A percentile compares a stretch with the other conserved stretches of the same genome.
Evolutionary conservation across 1,140 invertebrate species (phyloP).

Genomic region (Cotesia chilonis): DNA sequence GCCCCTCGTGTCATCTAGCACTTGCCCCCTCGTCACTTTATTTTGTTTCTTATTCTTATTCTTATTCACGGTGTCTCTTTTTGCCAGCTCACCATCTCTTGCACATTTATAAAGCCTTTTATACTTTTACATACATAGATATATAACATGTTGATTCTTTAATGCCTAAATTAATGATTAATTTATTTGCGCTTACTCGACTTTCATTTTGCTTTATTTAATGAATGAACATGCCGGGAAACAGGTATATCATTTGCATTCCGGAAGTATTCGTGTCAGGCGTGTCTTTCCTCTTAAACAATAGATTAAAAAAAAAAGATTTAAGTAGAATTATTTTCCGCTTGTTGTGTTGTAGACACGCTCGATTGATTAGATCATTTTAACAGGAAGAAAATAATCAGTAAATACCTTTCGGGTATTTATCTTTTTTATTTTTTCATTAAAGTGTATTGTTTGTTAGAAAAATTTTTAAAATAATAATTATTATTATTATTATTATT

Average conservation of each 20-base stretch:
- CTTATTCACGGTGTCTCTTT: slow-evolving; percentile 3
- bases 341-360: slow-evolving; percentile 23
- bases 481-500: too few relatives aligned
- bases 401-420: too few relatives aligned
- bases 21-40: slow-evolving; percentile 42
- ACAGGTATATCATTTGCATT: slow-evolving; percentile 10
- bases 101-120: too few relatives aligned
- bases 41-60: slow-evolving; percentile 45
- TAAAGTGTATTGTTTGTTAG: too few relatives aligned
- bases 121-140: too few relatives aligned
- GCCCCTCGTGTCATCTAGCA: slow-evolving; percentile 6
- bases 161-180: background rate
- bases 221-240: background rate
- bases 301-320: background rate
- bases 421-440: too few relatives aligned
- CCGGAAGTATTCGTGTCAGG: slow-evolving; percentile 23
- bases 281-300: slow-evolving; percentile 17
- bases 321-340: slow-evolving; percentile 26
- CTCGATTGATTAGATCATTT: slow-evolving; percentile 16
- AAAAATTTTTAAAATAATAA: too few relatives aligned
- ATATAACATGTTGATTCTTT: too few relatives aligned
- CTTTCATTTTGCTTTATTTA: slow-evolving; percentile 7
- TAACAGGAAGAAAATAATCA: slow-evolving; percentile 23
- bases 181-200: background rate
- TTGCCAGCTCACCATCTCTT: background rate